Conservation (phyloP, 2,797 vertebrate genomes). For the Sebastiscus tertius region DNA sequence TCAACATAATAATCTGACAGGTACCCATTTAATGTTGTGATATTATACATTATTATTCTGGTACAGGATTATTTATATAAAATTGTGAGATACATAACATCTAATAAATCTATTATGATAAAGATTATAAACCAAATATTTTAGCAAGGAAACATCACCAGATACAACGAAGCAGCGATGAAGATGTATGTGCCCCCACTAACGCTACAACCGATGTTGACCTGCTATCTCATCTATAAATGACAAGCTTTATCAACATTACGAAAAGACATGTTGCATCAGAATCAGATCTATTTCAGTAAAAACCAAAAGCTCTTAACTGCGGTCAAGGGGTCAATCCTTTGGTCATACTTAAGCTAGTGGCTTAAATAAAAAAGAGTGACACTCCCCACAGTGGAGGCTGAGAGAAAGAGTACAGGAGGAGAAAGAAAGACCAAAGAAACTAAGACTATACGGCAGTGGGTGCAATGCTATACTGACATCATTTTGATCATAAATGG, state of each 20-base stretch:
- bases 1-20: background rate
- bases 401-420: background rate
- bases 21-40: rapidly evolving
- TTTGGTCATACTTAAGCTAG: background rate
- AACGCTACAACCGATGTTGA: background rate
- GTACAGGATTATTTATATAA: background rate
- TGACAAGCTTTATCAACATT: background rate
- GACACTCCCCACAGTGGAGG: background rate
- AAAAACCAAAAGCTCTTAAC: constrained; percentile 3
- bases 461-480: background rate
- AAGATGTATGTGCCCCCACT: too few relatives aligned
- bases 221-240: background rate
- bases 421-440: background rate
- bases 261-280: background rate
- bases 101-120: background rate
- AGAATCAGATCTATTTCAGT: constrained; percentile 8
- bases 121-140: background rate
- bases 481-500: background rate
- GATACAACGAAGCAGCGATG: too few relatives aligned
- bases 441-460: background rate
- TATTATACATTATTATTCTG: background rate
- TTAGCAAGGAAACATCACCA: background rate
- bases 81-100: background rate
- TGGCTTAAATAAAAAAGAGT: constrained; percentile 4
- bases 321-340: constrained; percentile 2